Base-by-base conservation (phyloP, 2,888 invertebrate species). In the Tipula confusa region DNA sequence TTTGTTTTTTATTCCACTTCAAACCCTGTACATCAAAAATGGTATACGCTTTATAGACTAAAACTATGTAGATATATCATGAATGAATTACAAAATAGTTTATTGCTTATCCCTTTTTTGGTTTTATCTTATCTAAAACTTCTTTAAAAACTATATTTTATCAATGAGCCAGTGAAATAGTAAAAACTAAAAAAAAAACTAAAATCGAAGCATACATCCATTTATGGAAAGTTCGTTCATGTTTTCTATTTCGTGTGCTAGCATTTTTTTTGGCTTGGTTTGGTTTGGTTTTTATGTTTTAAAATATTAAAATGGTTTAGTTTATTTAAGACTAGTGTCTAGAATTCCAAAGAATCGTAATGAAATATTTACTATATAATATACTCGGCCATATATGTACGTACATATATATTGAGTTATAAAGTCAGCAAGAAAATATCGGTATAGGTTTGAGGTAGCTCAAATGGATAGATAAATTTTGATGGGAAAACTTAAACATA, bases 261-360 rank as follows among this genome's bases (percentile, higher is more conserved):
- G 24, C 18, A 24, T 64, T 18, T 18, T 64, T 64, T 64, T 64
- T 13, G n/a, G n/a, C n/a, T n/a, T n/a, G n/a, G n/a, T n/a, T n/a
- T n/a, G n/a, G n/a, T n/a, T n/a, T n/a, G n/a, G 4, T 64, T 64
- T 3, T 24, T 64, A 9, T 24, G 7, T 64, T 24, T 64, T 64
- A 64, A 64, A 64, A 64, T 64, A 64, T 64, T 64, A 64, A 64
- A 64, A 64, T 64, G 64, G 64, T 64, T 64, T 64, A 24, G 24
- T 64, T 64, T 64, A 64, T 64, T 64, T 64, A 9, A 24, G 64
- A n/a, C 1, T 64, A 24, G 24, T 64, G 64, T 64, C 24, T 64
- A 64, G 64, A 64, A 64, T 64, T 64, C 64, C 64, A 64, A 64
- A 64, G 64, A 64, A 64, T 64, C 7, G 24, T 43, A 43, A 43